Evolutionary conservation across 2,888 invertebrate genomes (phyloP).

Genomic region (Charanyca ferruginea): DNA sequence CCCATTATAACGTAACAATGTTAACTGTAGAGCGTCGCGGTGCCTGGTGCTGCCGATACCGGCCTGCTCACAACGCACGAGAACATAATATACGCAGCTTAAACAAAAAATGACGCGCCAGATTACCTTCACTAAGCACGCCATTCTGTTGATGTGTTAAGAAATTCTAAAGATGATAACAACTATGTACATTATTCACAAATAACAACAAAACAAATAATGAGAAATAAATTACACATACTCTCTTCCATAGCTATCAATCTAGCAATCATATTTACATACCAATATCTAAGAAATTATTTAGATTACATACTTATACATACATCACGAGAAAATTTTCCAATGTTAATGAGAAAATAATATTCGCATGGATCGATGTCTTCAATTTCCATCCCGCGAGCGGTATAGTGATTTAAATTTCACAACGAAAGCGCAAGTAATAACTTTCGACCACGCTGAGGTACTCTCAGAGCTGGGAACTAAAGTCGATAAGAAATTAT

Average conservation of each 20-base stretch:
- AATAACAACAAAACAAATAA: slow-evolving; percentile 16
- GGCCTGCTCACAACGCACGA: slow-evolving; percentile 43
- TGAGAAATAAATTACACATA: slow-evolving; percentile 26
- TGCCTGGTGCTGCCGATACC: slow-evolving; percentile 65
- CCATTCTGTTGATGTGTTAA: slow-evolving; percentile 20
- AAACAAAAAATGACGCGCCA: slow-evolving; percentile 40
- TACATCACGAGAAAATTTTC: slow-evolving; percentile 41
- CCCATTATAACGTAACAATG: slow-evolving; percentile 74
- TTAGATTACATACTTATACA: slow-evolving; percentile 24
- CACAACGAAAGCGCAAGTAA: slow-evolving; percentile 71
- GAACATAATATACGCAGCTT: slow-evolving; percentile 45
- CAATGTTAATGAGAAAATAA: slow-evolving; percentile 60
- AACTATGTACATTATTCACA: neutral
- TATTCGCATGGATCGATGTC: slow-evolving; percentile 52
- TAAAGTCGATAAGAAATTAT: slow-evolving; percentile 63
- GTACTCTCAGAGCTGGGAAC: slow-evolving; percentile 53
- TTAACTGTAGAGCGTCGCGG: slow-evolving; percentile 84
- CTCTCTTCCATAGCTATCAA: slow-evolving; percentile 23
- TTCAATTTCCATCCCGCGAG: slow-evolving; percentile 53
- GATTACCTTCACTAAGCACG: slow-evolving; percentile 23
- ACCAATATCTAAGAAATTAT: slow-evolving; percentile 9
- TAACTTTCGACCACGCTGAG: slow-evolving; percentile 63
- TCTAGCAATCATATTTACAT: slow-evolving; percentile 20
- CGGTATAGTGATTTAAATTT: slow-evolving; percentile 55
- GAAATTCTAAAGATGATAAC: slow-evolving; percentile 19